phyloP scores from a whole-genome alignment of 2,888 invertebrate species.

The Agrotis puta region DNA sequence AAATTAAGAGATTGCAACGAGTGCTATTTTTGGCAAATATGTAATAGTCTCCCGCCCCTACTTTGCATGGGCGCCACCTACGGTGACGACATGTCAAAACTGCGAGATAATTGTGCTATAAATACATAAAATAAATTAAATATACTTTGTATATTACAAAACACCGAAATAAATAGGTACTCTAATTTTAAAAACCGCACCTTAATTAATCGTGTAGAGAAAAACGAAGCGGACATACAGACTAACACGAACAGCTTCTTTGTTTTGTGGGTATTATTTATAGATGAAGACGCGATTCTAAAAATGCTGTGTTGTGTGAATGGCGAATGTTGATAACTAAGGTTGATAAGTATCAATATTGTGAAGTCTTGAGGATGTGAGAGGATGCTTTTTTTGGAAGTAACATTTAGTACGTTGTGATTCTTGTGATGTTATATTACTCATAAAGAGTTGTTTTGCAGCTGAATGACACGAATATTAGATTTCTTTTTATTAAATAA shows the following conservation, averaged over 20 bases:
- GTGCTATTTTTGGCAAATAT: slow-evolving; percentile 13
- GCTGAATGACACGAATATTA: neutral
- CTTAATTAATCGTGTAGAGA: neutral
- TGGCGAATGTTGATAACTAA: slow-evolving; percentile 15
- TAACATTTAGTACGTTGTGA: slow-evolving; percentile 15
- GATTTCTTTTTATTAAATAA: neutral
- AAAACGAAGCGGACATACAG: slow-evolving; percentile 11
- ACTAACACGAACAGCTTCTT: slow-evolving; percentile 21
- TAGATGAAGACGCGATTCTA: slow-evolving; percentile 32
- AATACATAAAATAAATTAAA: neutral
- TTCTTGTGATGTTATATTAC: neutral
- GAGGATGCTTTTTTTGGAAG: slow-evolving; percentile 22
- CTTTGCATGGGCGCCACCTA: neutral
- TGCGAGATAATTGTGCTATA: slow-evolving; percentile 1
- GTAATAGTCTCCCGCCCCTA: neutral
- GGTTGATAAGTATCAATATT: slow-evolving; percentile 32
- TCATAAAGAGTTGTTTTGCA: slow-evolving; percentile 3
- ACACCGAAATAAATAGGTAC: neutral
- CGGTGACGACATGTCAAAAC: slow-evolving; percentile 7
- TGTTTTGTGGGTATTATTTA: slow-evolving; percentile 8
- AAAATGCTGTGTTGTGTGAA: slow-evolving; percentile 30
- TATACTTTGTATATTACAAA: neutral
- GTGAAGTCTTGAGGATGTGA: slow-evolving; percentile 16
- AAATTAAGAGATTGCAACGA: slow-evolving; percentile 2
- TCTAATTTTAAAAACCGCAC: neutral